Evolutionary conservation across 2,113 vertebrate genomes (phyloP).

Genomic region (Gavialis gangeticus): DNA sequence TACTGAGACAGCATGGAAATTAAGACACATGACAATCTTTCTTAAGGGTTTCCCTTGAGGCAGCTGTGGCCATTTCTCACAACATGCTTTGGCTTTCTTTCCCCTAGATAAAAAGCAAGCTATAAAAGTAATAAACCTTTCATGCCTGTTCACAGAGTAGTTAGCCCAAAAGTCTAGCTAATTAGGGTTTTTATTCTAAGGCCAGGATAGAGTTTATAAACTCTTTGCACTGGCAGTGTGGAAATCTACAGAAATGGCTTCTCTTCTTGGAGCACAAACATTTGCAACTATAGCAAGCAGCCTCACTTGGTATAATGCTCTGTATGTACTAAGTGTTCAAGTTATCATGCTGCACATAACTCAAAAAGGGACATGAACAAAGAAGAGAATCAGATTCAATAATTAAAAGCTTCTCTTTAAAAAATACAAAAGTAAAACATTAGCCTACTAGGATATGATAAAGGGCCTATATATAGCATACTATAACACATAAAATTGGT

Average conservation of each 20-base stretch:
- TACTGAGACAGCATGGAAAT: slow-evolving; percentile 25
- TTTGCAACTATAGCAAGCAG: fast-evolving
- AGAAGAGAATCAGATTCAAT: background rate
- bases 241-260: background rate
- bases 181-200: background rate
- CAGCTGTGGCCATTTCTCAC: fast-evolving
- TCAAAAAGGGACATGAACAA: background rate
- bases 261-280: fast-evolving
- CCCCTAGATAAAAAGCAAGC: background rate
- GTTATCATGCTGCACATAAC: fast-evolving
- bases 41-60: background rate
- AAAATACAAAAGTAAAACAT: fast-evolving
- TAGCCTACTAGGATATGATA: background rate
- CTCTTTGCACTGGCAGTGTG: background rate
- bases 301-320: background rate
- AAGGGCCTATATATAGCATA: background rate
- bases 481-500: background rate
- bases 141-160: background rate
- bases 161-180: background rate
- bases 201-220: background rate
- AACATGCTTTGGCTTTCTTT: background rate
- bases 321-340: background rate
- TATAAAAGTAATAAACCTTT: slow-evolving; percentile 28
- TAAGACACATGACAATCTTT: background rate
- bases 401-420: fast-evolving